These are phyloP conservation scores for Mormoops blainvillei DNA, from an alignment of 2,113 vertebrate species.

Conservation along the genomic window DNA sequence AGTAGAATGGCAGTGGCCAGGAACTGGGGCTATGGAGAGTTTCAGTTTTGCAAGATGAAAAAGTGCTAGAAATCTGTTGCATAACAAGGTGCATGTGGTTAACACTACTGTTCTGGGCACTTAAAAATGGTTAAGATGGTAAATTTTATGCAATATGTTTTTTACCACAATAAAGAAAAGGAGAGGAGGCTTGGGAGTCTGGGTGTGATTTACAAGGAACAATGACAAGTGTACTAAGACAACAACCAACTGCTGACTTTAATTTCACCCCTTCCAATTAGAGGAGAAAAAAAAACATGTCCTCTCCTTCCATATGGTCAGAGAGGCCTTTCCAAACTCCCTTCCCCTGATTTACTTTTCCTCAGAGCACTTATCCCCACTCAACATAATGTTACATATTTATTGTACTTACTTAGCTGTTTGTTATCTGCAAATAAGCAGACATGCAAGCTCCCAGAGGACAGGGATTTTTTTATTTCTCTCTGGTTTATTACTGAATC, in stretches of 20 bases:
- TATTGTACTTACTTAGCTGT: background rate
- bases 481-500: background rate
- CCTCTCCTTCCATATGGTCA: background rate
- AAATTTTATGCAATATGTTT: background rate
- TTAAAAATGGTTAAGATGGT: background rate
- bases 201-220: background rate
- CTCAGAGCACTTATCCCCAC: background rate
- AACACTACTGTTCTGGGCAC: background rate
- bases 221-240: background rate
- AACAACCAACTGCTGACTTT: background rate
- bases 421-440: background rate
- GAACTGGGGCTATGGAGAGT: background rate
- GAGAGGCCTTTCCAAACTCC: background rate
- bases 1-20: background rate
- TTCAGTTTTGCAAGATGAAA: background rate
- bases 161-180: background rate
- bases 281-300: background rate
- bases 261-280: background rate
- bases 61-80: background rate
- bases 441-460: background rate
- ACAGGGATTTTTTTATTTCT: background rate
- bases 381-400: background rate
- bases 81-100: background rate
- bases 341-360: background rate
- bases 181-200: background rate